Base-by-base conservation (phyloP, 2,888 invertebrate genomes). In the Clistopyga incitator region DNA sequence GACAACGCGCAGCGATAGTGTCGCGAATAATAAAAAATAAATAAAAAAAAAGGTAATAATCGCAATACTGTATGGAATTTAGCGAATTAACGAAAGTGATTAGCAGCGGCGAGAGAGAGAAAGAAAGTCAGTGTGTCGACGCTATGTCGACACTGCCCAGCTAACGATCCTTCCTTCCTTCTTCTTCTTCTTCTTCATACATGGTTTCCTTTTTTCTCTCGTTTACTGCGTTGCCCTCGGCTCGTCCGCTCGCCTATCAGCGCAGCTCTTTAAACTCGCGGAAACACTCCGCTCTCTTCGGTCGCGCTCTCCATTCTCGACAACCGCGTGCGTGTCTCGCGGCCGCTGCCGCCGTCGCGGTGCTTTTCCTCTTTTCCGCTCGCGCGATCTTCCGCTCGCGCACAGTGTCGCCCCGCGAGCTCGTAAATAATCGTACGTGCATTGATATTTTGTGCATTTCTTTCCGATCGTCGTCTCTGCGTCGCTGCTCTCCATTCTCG, bases 241-340 rank as follows among this genome's bases (percentile, higher is more conserved):
- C 29, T 42, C 23, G 42, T 18, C 11, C 45, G 59, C 42, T 67
- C 42, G 68, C 50, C 50, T 82, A 70, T 81, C 68, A 67, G 72
- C 61, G 47, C 54, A 70, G 78, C 78, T 84, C 84, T 84, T 84
- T 81, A 81, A 81, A 84, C 71, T 34, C 78, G 81, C 78, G 47
- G 71, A 61, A 34, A 47, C 34, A 13, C 52, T 42, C 38, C 56
- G 70, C 6, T 56, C 56, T 50, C n/a, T 15, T 38, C 54, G 50
- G 47, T 50, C 52, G 11, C 42, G 52, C 61, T 72, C 56, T 72
- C 56, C 54, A 20, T 54, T 68, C 61, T 59, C 80, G 13, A 56
- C 42, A 65, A 72, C 84, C 72, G 77, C 78, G 78, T 54, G 78
- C 59, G 76, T 77, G 45, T 70, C 70, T 38, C 65, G 78, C 56